Percentiles rank a stretch among this genome's conserved stretches.
Evolutionary conservation across 2,113 vertebrate species (phyloP).

Genomic region (Apodemus speciosus): DNA sequence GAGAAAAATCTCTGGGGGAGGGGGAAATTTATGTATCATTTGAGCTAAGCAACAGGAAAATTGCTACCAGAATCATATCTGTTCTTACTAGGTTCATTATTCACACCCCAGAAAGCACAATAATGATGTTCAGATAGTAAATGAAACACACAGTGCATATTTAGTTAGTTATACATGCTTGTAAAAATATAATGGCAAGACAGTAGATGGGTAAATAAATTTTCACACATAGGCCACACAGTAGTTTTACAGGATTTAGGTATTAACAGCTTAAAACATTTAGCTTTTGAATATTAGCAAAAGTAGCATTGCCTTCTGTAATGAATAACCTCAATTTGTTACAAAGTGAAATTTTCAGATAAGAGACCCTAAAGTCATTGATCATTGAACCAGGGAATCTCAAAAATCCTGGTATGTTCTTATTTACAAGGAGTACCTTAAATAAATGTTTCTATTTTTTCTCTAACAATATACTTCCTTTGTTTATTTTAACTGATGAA

Average conservation of each 20-base stretch:
- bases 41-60: conserved; percentile 11
- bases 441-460: conserved; percentile 57
- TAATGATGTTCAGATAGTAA: background rate
- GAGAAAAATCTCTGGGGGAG: background rate
- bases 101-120: background rate
- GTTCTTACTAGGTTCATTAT: background rate
- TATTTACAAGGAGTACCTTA: conserved; percentile 50
- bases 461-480: conserved; percentile 69
- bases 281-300: conserved; percentile 13
- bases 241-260: conserved; percentile 27
- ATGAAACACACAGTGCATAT: background rate
- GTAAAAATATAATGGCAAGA: background rate
- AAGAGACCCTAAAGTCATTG: conserved; percentile 30
- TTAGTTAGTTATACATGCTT: background rate
- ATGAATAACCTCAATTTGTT: conserved; percentile 1
- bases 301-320: background rate
- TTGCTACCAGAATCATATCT: background rate
- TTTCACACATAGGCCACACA: background rate
- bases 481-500: conserved; percentile 64
- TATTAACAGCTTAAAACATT: background rate
- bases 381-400: conserved; percentile 44
- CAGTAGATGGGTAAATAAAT: background rate
- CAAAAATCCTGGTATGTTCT: conserved; percentile 60
- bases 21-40: background rate
- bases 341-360: conserved; percentile 46